Evolutionary conservation across 2,797 vertebrate genomes (phyloP).

Genomic region (Erpetoichthys calabaricus): DNA sequence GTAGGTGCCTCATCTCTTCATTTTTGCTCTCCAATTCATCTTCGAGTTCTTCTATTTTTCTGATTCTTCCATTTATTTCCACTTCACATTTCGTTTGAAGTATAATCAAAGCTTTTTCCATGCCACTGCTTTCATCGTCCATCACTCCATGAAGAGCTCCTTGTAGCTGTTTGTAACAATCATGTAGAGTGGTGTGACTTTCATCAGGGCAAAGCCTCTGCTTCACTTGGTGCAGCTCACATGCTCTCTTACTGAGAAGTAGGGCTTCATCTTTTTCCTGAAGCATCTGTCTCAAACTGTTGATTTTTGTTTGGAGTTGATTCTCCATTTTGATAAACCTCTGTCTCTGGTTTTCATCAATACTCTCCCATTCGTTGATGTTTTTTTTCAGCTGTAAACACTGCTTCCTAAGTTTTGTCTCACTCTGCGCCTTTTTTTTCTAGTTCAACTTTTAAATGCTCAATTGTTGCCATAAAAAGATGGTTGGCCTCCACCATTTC

Average conservation of each 20-base stretch:
- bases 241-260: background rate
- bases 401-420: conserved; percentile 15
- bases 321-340: conserved; percentile 1
- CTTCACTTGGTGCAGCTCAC: background rate
- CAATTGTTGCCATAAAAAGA: conserved; percentile 2
- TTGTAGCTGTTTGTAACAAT: background rate
- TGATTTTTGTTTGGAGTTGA: conserved; percentile 4
- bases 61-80: conserved; percentile 3
- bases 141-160: conserved; percentile 1
- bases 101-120: conserved; percentile 3
- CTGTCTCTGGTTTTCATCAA: conserved; percentile 5
- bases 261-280: conserved; percentile 8
- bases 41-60: conserved; percentile 4
- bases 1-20: background rate
- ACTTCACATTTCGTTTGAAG: conserved; percentile 7
- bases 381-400: conserved; percentile 6
- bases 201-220: background rate
- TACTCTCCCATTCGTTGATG: conserved; percentile 1
- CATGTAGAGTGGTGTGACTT: too few relatives aligned
- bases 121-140: background rate
- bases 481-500: conserved; percentile 4
- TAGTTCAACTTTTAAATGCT: conserved; percentile 8
- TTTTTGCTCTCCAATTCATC: conserved; percentile 1
- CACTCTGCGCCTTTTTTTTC: background rate
- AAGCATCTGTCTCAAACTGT: background rate